Evolutionary conservation across 2,888 invertebrate species (phyloP).

Genomic region (Pomacea canaliculata): DNA sequence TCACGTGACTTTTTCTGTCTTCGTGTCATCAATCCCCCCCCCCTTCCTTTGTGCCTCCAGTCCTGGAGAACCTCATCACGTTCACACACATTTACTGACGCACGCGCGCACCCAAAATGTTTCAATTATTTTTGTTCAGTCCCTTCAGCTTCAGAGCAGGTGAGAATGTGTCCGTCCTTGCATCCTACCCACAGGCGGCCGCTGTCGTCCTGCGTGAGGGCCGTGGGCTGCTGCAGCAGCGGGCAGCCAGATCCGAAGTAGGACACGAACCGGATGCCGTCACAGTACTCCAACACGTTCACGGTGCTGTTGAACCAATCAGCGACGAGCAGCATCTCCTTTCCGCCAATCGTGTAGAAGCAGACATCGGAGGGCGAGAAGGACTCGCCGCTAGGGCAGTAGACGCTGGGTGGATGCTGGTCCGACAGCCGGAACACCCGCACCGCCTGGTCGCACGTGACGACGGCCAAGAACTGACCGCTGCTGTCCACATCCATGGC

Average conservation of each 20-base stretch:
- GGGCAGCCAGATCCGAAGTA: conserved; percentile 10
- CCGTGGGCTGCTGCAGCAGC: conserved; percentile 3
- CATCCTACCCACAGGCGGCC: conserved; percentile 10
- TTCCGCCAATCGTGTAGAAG: conserved; percentile 7
- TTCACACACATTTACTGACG: too few species aligned
- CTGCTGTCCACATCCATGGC: conserved; percentile 12
- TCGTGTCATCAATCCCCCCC: too few species aligned
- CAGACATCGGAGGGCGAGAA: conserved; percentile 17
- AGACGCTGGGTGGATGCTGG: not conserved
- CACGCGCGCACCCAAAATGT: too few species aligned
- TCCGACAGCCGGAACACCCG: not conserved
- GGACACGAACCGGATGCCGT: not conserved
- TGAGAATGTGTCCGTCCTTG: conserved; percentile 4
- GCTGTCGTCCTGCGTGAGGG: not conserved
- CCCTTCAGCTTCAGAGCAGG: not conserved
- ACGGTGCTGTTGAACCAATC: conserved; percentile 15
- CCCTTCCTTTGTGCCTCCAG: too few species aligned
- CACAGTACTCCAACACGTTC: not conserved
- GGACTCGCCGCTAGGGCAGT: not conserved
- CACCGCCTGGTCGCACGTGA: not conserved
- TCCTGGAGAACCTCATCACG: too few species aligned
- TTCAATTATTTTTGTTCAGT: too few species aligned
- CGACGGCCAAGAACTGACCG: conserved; percentile 11
- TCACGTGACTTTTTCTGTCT: too few species aligned
- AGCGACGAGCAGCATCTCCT: conserved; percentile 11